Evolutionary conservation across 2,113 vertebrate species (phyloP).

Genomic region (Hippocampus comes): DNA sequence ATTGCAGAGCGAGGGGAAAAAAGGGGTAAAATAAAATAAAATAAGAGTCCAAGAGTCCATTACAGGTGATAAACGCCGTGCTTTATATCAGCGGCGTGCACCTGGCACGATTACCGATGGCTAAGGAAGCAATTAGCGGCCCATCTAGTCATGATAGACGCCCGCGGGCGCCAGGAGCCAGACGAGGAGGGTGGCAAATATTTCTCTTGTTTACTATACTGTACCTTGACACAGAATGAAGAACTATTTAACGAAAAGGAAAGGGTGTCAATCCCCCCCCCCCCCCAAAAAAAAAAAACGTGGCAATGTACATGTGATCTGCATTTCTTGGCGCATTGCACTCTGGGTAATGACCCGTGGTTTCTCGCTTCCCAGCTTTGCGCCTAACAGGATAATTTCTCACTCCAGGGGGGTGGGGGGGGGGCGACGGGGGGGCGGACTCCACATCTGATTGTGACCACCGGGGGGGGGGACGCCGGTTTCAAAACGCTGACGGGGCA

Average conservation of each 20-base stretch:
- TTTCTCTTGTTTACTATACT: conserved; percentile 53
- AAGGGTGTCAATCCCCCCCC: no score
- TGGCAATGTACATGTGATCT: background rate
- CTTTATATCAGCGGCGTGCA: conserved; percentile 72
- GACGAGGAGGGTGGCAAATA: conserved; percentile 48
- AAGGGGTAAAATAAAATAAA: background rate
- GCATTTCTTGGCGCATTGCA: conserved; percentile 58
- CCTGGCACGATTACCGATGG: conserved; percentile 66
- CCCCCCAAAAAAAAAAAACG: no score
- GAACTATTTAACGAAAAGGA: no score
- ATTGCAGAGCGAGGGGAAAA: conserved; percentile 33
- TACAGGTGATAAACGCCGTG: conserved; percentile 67
- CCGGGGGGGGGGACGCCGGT: conserved; percentile 30
- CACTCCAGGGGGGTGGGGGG: conserved; percentile 43
- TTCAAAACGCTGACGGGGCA: conserved; percentile 60
- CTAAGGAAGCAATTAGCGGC: conserved; percentile 71
- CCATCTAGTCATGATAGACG: conserved; percentile 51
- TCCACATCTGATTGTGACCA: conserved; percentile 65
- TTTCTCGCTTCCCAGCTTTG: conserved; percentile 49
- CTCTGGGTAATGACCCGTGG: conserved; percentile 64
- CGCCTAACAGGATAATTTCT: conserved; percentile 56
- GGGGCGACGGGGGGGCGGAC: conserved; percentile 37
- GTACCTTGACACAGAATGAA: conserved; percentile 36
- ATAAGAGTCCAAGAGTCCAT: conserved; percentile 43
- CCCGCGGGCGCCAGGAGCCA: conserved; percentile 55